Percentiles rank a stretch among this genome's conserved stretches.
phyloP scores from a whole-genome alignment of 2,797 vertebrate genomes.

The Pterois miles region DNA sequence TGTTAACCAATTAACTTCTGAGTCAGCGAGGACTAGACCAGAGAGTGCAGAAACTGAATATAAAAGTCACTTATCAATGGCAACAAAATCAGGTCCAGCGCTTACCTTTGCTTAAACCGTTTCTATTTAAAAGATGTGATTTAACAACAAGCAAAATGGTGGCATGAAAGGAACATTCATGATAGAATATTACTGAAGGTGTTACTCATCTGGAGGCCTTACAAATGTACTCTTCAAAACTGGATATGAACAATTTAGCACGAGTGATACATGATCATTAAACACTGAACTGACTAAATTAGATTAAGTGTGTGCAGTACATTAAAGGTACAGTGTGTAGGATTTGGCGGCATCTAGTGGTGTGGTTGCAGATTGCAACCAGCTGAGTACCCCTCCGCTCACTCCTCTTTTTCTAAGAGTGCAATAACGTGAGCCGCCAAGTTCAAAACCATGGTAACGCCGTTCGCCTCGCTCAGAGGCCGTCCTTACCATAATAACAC shows the following conservation, averaged over 20 bases:
- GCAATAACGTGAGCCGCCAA: too few species aligned
- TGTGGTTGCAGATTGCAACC: too few species aligned
- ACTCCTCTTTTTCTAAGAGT: too few species aligned
- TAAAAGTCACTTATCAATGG: neutral
- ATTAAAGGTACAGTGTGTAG: too few species aligned
- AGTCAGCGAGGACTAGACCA: constrained; percentile 33
- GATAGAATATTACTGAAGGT: neutral
- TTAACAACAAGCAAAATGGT: neutral
- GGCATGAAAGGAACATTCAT: neutral
- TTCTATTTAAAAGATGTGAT: neutral
- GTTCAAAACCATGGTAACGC: too few species aligned
- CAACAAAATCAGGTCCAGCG: constrained; percentile 2
- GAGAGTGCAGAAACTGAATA: constrained; percentile 8
- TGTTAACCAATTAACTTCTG: constrained; percentile 71
- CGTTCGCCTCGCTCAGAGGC: too few species aligned
- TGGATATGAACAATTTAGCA: neutral
- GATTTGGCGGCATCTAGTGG: too few species aligned
- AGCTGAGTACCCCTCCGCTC: too few species aligned
- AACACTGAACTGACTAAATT: neutral
- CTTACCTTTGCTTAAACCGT: neutral
- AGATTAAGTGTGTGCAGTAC: neutral
- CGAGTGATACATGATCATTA: neutral
- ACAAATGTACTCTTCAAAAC: neutral
- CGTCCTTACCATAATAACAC: too few species aligned
- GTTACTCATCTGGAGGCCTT: neutral